Conservation (phyloP, 35 echinoderm and acorn worm species). For the Apostichopus japonicus region DNA sequence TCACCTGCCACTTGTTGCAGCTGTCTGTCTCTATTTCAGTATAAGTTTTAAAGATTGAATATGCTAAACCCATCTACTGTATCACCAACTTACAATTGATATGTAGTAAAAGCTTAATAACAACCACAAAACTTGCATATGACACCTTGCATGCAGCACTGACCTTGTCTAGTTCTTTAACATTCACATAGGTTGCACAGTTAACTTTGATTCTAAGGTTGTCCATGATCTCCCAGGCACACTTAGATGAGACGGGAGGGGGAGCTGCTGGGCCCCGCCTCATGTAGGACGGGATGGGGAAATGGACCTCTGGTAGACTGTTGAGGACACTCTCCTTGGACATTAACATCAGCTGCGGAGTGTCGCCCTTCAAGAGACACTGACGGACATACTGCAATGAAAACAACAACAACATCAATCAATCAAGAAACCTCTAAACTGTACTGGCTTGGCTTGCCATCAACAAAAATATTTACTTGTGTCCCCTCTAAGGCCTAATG, state of each 20-base stretch:
- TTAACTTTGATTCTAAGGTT: slow-evolving; percentile 84
- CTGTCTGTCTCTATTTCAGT: too few species aligned
- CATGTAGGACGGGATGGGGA: slow-evolving; percentile 93
- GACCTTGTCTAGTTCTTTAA: slow-evolving; percentile 97
- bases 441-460: too few species aligned
- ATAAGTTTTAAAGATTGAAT: too few species aligned
- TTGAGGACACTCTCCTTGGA: slow-evolving; percentile 93
- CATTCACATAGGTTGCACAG: slow-evolving; percentile 99
- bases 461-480: too few species aligned
- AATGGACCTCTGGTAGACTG: slow-evolving; percentile 83
- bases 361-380: slow-evolving; percentile 77
- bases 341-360: slow-evolving; percentile 96
- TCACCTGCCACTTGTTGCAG: too few species aligned
- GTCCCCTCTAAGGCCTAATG: too few species aligned
- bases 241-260: slow-evolving; percentile 56
- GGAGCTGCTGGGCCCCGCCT: slow-evolving; percentile 69
- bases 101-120: too few species aligned
- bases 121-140: too few species aligned
- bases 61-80: too few species aligned
- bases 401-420: too few species aligned
- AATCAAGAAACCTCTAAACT: too few species aligned
- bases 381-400: slow-evolving; percentile 82
- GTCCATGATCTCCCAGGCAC: slow-evolving; percentile 81
- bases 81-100: not conserved
- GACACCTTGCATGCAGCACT: not conserved